Base-by-base conservation (phyloP, 2,797 vertebrate species). In the Zalophus californianus region DNA sequence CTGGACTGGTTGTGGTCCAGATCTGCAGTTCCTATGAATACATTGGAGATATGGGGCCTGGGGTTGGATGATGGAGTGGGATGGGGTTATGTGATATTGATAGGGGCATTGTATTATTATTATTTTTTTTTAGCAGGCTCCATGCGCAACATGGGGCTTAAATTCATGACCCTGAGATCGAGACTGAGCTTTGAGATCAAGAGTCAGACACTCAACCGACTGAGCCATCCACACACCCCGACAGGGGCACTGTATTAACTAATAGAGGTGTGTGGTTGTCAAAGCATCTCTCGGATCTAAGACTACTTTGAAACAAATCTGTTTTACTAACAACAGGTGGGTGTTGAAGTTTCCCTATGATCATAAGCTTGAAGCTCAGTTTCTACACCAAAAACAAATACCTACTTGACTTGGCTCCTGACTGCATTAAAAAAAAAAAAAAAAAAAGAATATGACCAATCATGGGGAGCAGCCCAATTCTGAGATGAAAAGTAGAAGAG, bases 261-360 rank as follows among this genome's bases (percentile, higher is more conserved):
- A 48, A 38, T 50, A 75, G 75, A 50, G 27, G 7, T 72, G 10
- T 0, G 29, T 41, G 5, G 7, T 60, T 87, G 38, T 38, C 79
- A 96, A 91, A 94, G 23, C 73, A 78, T 4, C 23, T 87, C 52
- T 93, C 21, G 78, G 35, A 73, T 85, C 13, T 87, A 92, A 92
- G 56, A 41, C 15, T 44, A 54, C 20, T n/a, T 79, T 83, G 50
- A 88, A 75, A 15, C 27, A 95, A 94, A 72, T 0, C 50, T 93
- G 20, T 79, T 94, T 86, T 50, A 54, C 21, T 21, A 75, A 41
- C 23, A 75, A 38, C 11, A 86, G 38, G 35, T 32, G 16, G 27
- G 78, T 62, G 14, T 27, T 44, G 23, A 91, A 82, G 18, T 72
- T 44, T 91, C 64, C 89, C 32, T 56, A 66, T 10, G 20, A 38